Percentiles rank a stretch among this genome's conserved stretches.
These are phyloP conservation scores for Numenius arquata DNA, from an alignment of 2,113 vertebrate species.

Conservation along the genomic window DNA sequence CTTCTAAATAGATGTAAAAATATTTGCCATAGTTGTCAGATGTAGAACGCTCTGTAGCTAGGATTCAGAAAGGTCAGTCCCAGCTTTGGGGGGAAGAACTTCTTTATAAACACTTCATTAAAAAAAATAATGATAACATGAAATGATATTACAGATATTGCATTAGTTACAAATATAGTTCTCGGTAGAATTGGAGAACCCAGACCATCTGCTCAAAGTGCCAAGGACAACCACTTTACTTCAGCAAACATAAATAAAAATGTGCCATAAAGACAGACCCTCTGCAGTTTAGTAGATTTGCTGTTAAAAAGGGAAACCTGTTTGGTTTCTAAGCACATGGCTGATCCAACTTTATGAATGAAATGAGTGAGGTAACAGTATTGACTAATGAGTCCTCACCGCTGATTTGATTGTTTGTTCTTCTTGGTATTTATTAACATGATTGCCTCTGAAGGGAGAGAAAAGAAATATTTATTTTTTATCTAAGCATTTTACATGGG, in stretches of 20 bases:
- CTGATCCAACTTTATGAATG: not conserved
- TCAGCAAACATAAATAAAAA: not conserved
- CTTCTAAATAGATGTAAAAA: not conserved
- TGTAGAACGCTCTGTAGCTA: not conserved
- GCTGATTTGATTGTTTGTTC: not conserved
- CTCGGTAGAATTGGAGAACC: constrained; percentile 20
- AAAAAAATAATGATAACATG: not conserved
- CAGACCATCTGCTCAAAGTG: constrained; percentile 38
- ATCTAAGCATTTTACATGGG: not conserved
- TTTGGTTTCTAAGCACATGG: not conserved
- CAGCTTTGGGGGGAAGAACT: constrained; percentile 38
- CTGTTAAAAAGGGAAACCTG: not conserved
- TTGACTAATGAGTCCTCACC: not conserved
- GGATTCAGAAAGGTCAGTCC: not conserved
- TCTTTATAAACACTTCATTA: not conserved
- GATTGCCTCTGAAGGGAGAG: not conserved
- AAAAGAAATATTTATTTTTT: not conserved
- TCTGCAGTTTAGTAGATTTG: not conserved
- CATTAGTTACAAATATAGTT: constrained; percentile 26
- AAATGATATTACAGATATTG: constrained; percentile 5
- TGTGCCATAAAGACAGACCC: not conserved
- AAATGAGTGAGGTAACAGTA: not conserved
- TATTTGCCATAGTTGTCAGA: not conserved
- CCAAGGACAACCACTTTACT: not conserved
- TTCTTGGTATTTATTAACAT: not conserved